phyloP scores from a whole-genome alignment of 1,140 invertebrate species.

The Drosophila subpulchrella region DNA sequence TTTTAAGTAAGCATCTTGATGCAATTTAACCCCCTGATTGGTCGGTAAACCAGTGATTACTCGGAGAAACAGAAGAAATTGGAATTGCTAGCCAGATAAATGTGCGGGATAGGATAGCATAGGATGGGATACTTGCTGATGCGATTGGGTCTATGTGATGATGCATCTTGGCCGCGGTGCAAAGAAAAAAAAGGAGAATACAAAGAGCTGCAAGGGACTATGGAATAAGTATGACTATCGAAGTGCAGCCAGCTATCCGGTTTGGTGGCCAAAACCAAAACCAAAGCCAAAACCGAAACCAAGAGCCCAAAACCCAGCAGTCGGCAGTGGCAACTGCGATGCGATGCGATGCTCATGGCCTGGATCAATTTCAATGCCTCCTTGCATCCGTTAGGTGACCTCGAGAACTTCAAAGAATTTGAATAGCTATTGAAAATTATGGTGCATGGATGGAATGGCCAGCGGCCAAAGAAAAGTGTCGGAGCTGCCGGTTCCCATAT shows the following conservation, averaged over 20 bases:
- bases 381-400: constrained; percentile 68
- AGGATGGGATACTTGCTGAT: constrained; percentile 13
- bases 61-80: constrained; percentile 24
- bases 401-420: constrained; percentile 70
- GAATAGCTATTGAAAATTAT: constrained; percentile 76
- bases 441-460: constrained; percentile 62
- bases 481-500: constrained; percentile 57
- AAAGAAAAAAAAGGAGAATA: background rate
- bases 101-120: constrained; percentile 29
- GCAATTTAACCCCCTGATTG: constrained; percentile 46
- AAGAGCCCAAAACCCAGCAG: constrained; percentile 12
- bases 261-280: constrained; percentile 46
- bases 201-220: constrained; percentile 44
- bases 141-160: constrained; percentile 39
- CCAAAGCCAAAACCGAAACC: constrained; percentile 17
- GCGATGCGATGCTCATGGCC: constrained; percentile 53
- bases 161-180: constrained; percentile 30
- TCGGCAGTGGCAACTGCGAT: constrained; percentile 51
- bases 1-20: constrained; percentile 47
- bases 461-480: constrained; percentile 67
- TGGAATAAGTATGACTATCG: background rate
- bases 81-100: constrained; percentile 40
- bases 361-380: constrained; percentile 72
- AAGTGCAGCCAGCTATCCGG: constrained; percentile 25
- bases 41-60: constrained; percentile 37